phyloP scores from a whole-genome alignment of 2,797 vertebrate species.

The Champsocephalus gunnari region DNA sequence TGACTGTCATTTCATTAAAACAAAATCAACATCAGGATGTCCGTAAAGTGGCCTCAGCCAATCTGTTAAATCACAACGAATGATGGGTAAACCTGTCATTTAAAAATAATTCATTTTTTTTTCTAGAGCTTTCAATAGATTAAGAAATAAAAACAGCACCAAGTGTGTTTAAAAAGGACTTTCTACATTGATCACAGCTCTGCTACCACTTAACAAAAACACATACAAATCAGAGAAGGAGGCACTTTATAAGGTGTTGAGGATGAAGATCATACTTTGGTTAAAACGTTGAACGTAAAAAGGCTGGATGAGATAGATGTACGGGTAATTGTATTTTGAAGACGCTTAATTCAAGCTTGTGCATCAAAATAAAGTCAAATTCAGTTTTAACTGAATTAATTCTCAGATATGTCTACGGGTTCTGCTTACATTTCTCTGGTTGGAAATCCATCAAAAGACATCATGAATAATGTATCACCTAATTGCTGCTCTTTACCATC shows the following conservation, averaged over 20 bases:
- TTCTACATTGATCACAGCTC: conserved; percentile 59
- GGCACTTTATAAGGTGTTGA: conserved; percentile 77
- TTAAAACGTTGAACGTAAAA: conserved; percentile 48
- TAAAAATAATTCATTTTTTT: background rate
- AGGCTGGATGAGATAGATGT: conserved; percentile 13
- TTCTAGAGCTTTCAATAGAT: conserved; percentile 32
- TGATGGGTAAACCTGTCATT: conserved; percentile 28
- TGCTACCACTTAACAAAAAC: conserved; percentile 58
- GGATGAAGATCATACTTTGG: conserved; percentile 66
- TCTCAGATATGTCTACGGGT: conserved; percentile 44
- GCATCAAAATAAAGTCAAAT: conserved; percentile 54
- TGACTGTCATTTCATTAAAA: conserved; percentile 26
- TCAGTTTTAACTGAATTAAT: conserved; percentile 52
- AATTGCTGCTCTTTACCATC: conserved; percentile 84
- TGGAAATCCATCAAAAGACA: conserved; percentile 68
- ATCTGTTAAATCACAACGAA: conserved; percentile 47
- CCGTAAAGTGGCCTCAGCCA: conserved; percentile 40
- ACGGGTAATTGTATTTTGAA: conserved; percentile 35
- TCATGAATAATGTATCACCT: conserved; percentile 83
- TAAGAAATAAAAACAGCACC: conserved; percentile 70
- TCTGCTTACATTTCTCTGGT: conserved; percentile 67
- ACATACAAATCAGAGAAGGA: conserved; percentile 63
- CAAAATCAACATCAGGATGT: conserved; percentile 41
- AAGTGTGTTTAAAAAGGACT: conserved; percentile 55
- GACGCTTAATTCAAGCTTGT: conserved; percentile 52